Evolutionary conservation across 1,140 invertebrate species (phyloP).

Genomic region (Drosophila kohkoa): DNA sequence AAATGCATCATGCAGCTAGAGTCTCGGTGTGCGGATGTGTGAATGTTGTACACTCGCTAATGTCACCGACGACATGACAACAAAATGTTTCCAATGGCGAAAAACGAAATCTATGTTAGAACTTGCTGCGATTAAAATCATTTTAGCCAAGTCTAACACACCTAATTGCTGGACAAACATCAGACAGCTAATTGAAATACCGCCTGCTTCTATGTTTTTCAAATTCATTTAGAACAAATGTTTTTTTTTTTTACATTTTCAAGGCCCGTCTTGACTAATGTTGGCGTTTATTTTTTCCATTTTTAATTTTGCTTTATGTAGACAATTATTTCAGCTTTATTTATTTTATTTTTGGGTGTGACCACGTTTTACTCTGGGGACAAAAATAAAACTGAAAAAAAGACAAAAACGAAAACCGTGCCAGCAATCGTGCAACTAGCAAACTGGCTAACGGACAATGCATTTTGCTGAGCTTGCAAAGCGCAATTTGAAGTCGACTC

Average conservation of each 20-base stretch:
- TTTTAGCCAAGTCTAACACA: constrained; percentile 69
- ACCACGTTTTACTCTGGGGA: constrained; percentile 60
- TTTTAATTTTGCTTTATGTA: constrained; percentile 33
- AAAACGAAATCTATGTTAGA: constrained; percentile 79
- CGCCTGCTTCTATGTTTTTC: constrained; percentile 41
- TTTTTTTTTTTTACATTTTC: constrained; percentile 43
- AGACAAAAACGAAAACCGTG: constrained; percentile 8
- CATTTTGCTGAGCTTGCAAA: constrained; percentile 45
- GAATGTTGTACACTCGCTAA: constrained; percentile 48
- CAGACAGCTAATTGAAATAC: constrained; percentile 75
- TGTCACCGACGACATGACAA: constrained; percentile 73
- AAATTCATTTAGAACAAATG: not conserved
- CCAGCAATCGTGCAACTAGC: constrained; percentile 29
- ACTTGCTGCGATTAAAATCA: constrained; percentile 72
- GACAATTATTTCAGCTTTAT: constrained; percentile 71
- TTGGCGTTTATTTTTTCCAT: constrained; percentile 37
- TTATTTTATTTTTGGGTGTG: constrained; percentile 70
- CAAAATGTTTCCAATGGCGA: constrained; percentile 62
- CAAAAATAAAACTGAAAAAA: not conserved
- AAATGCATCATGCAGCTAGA: constrained; percentile 36
- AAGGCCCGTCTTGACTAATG: constrained; percentile 66
- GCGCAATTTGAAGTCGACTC: constrained; percentile 25
- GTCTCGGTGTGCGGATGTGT: constrained; percentile 19
- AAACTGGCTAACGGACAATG: constrained; percentile 19
- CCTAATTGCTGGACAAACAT: constrained; percentile 75